Conservation (phyloP, 2,888 invertebrate species). For the Xiphydria camelus region DNA sequence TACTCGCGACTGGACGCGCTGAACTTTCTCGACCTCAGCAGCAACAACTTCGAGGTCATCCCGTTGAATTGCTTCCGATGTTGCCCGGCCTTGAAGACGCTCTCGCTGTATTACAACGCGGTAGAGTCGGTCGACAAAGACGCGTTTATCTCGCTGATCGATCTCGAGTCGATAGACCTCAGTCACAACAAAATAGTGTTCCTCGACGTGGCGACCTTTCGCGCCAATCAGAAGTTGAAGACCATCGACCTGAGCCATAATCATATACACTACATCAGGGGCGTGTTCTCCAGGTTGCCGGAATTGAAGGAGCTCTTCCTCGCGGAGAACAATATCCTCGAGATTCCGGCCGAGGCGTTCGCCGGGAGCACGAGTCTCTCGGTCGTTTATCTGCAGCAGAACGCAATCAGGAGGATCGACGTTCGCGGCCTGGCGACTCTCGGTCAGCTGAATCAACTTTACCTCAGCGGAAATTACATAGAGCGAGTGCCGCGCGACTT, state of each 20-base stretch:
- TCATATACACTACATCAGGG: constrained; percentile 83
- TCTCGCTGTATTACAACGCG: constrained; percentile 83
- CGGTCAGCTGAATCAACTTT: constrained; percentile 77
- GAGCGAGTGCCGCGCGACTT: constrained; percentile 76
- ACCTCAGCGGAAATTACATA: constrained; percentile 86
- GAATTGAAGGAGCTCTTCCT: constrained; percentile 82
- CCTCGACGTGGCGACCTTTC: constrained; percentile 75
- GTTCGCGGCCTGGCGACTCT: constrained; percentile 74
- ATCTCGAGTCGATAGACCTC: constrained; percentile 82
- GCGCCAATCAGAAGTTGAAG: constrained; percentile 72
- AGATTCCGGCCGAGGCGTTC: constrained; percentile 80
- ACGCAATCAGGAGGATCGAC: constrained; percentile 79
- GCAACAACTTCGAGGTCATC: constrained; percentile 80
- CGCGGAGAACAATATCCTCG: constrained; percentile 86
- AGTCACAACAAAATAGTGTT: constrained; percentile 85
- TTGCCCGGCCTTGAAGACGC: constrained; percentile 76
- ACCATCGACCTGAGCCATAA: constrained; percentile 88
- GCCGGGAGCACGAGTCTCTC: constrained; percentile 74
- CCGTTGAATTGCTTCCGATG: constrained; percentile 76
- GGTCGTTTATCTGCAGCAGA: constrained; percentile 84
- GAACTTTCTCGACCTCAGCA: constrained; percentile 79
- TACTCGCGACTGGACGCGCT: constrained; percentile 73
- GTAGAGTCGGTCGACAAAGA: constrained; percentile 77
- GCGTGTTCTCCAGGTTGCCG: constrained; percentile 78
- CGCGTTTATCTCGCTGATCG: constrained; percentile 73